Evolutionary conservation across 1,140 invertebrate genomes (phyloP).

Genomic region (Vollenhovia emeryi): DNA sequence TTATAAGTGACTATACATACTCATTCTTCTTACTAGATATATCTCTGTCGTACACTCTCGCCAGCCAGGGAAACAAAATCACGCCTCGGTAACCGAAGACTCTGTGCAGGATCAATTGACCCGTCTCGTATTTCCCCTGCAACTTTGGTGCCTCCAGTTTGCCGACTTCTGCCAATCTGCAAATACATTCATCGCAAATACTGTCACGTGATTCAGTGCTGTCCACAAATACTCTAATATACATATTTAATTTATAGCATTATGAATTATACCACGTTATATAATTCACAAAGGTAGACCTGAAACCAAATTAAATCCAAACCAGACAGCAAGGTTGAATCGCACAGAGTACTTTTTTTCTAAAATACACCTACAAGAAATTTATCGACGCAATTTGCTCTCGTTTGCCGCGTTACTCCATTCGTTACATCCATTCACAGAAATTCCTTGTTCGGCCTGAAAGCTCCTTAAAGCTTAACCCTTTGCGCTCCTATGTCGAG

Average conservation of each 20-base stretch:
- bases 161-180: slow-evolving; percentile 92
- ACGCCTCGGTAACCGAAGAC: slow-evolving; percentile 98
- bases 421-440: neutral
- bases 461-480: no score
- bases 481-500: no score
- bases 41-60: slow-evolving; percentile 97
- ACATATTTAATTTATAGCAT: slow-evolving; percentile 36
- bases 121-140: slow-evolving; percentile 96
- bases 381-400: neutral
- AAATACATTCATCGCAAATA: slow-evolving; percentile 33
- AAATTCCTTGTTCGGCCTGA: neutral
- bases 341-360: neutral
- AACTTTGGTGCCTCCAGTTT: slow-evolving; percentile 93
- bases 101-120: slow-evolving; percentile 97
- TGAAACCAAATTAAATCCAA: neutral
- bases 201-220: slow-evolving; percentile 6
- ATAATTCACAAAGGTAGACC: neutral
- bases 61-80: slow-evolving; percentile 97
- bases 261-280: neutral
- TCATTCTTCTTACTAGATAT: slow-evolving; percentile 86
- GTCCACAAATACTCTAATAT: slow-evolving; percentile 36
- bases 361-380: neutral
- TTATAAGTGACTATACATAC: slow-evolving; percentile 72
- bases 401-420: neutral
- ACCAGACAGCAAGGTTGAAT: neutral